Evolutionary conservation across 2,888 invertebrate species (phyloP), one percentile per base, ranked within the genome.

Genomic region (Itoplectis maculator): DNA sequence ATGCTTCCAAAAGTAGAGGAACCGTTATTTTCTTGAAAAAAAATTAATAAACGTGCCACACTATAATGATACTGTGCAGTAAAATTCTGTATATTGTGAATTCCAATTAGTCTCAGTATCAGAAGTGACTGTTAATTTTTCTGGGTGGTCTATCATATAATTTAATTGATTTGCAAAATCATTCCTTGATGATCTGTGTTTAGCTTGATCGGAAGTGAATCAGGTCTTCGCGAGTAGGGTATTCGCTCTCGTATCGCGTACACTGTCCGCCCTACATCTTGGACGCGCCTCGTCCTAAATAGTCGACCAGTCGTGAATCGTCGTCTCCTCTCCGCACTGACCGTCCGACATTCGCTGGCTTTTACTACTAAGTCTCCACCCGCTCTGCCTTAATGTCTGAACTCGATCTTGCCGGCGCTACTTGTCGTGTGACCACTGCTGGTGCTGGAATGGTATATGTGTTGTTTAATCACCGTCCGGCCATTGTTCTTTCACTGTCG

Each of bases 291-390:
- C 61, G 78, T 79, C 66, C 74, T 47, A 69, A 79, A 82, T 79
- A 74, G n/a, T 66, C 56, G 20, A 18, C 13, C 35, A 74, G 74
- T 79, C 74, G 82, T 82, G 78, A 82, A 82, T 82, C 78, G 70
- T 82, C 68, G 59, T 51, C 69, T 35, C 11, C 29, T 72, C 40
- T 63, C 61, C 11, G 47, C 61, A 51, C 45, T 61, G 20, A 77
- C 51, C 42, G 78, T 59, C 74, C 45, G 82, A 79, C 81, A 74
- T 68, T 78, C 51, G 66, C 68, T 81, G 18, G 65, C 47, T 78
- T 74, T 49, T 65, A 78, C 74, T 63, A 63, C 81, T 56, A 61
- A 40, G 15, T 63, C 29, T 42, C 18, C 40, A 29, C 40, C 42
- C 2, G 35, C 51, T n/a, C 51, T 8, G 35, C 20, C 63, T 40